Evolutionary conservation across 2,113 vertebrate species (phyloP), one percentile per base, ranked within the genome.

Genomic region (Lampris incognitus): DNA sequence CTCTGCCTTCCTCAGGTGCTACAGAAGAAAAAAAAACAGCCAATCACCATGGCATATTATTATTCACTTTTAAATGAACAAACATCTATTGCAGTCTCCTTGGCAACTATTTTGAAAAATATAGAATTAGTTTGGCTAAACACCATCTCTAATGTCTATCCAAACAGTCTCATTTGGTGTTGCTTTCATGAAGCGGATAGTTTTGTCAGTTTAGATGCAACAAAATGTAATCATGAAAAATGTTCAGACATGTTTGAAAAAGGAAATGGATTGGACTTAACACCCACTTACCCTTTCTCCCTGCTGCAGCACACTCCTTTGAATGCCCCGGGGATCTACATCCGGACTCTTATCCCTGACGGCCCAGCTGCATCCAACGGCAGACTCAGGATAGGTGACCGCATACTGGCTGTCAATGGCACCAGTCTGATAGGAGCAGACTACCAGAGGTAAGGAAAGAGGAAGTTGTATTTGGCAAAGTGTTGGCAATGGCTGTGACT

Each of bases 381-480:
- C 46, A 72, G 97, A 3, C 95, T 99, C 71, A 93, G 94, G 38
- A 94, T 98, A 0, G 97, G 98, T 38, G 98, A 99, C 87, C 95
- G 96, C 9, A 98, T 99, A 91, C 94, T 99, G 85, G 97, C 97
- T 1, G 97, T 97, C 81, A 97, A 98, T 0, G 97, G 97, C 50
- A 96, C 94, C 87, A 98, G 96, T 67, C 95, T 99, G 87, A 94
- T 95, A 0, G 97, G 97, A 52, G 95, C 97, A 0, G 95, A 97
- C 91, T 99, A 99, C 85, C 95, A 97, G 89, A 99, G 97, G 98
- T 98, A 73, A 52, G 54, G 10, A 24, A 24, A 37, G 11, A 5
- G 37, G 60, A 59, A 10, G n/a, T 7, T 40, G 11, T 3, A 64
- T 11, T 24, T 38, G 24, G 8, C 13, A 36, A 9, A 39, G 36